Evolutionary conservation across 2,888 invertebrate species (phyloP).

Genomic region (Crocallis elinguaria): DNA sequence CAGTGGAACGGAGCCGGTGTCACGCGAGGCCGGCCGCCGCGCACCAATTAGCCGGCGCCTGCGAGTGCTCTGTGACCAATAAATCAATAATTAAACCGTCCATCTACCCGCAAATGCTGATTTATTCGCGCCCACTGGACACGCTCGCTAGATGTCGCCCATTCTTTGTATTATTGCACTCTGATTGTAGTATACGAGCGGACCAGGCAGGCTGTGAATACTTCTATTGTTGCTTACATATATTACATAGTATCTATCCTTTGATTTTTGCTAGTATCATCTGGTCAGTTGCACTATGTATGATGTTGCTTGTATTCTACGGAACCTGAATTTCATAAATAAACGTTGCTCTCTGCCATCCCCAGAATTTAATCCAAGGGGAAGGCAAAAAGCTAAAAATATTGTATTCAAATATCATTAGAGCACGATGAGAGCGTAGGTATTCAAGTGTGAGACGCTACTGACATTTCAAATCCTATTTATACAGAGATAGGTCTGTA

Average conservation of each 20-base stretch:
- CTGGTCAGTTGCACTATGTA: too few species aligned
- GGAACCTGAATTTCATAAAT: too few species aligned
- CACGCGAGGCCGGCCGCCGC: slow-evolving; percentile 72
- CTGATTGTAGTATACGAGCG: slow-evolving; percentile 55
- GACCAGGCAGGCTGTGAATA: slow-evolving; percentile 20
- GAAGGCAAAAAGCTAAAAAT: not conserved
- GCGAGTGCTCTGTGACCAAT: slow-evolving; percentile 64
- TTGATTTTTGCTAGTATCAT: too few species aligned
- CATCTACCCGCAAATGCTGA: slow-evolving; percentile 81
- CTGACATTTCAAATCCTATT: slow-evolving; percentile 53
- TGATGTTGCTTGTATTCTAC: too few species aligned
- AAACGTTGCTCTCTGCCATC: too few species aligned
- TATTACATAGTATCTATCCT: too few species aligned
- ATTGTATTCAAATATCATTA: slow-evolving; percentile 12
- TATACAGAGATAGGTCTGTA: slow-evolving; percentile 15
- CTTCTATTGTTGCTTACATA: slow-evolving; percentile 10
- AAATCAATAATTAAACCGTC: slow-evolving; percentile 84
- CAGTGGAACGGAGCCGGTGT: slow-evolving; percentile 59
- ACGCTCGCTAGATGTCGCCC: slow-evolving; percentile 64
- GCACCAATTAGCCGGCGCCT: slow-evolving; percentile 80
- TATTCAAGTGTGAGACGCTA: slow-evolving; percentile 48
- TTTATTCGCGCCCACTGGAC: slow-evolving; percentile 76
- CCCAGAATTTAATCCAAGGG: too few species aligned
- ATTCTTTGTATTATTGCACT: slow-evolving; percentile 53
- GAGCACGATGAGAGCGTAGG: slow-evolving; percentile 31